phyloP scores from a whole-genome alignment of 2,797 vertebrate species.

The Schizopygopsis pylzovi region DNA sequence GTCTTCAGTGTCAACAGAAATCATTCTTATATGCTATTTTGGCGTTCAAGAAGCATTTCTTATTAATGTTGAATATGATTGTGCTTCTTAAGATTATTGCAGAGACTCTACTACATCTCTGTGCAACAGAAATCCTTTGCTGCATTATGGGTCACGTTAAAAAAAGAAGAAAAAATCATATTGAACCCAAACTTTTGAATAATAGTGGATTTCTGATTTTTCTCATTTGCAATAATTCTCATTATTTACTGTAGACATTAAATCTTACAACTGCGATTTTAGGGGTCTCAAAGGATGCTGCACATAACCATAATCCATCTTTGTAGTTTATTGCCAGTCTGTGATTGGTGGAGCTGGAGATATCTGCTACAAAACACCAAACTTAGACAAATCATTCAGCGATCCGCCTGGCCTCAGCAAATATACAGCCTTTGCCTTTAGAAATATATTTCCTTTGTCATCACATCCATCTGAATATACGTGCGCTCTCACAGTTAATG shows the following conservation, averaged over 20 bases:
- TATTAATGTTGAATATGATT: neutral
- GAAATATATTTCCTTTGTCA: slow-evolving; percentile 2
- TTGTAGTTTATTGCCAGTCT: neutral
- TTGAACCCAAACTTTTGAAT: neutral
- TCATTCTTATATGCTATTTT: neutral
- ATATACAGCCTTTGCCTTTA: neutral
- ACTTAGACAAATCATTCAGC: neutral
- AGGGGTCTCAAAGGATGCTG: neutral
- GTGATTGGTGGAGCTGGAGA: slow-evolving; percentile 8
- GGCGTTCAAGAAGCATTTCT: neutral
- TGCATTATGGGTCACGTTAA: neutral
- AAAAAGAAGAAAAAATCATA: neutral
- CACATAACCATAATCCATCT: neutral
- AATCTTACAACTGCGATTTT: neutral
- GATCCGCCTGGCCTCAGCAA: neutral
- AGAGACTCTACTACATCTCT: neutral
- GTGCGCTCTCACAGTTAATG: neutral
- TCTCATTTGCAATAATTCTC: too few species aligned
- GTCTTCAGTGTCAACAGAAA: neutral
- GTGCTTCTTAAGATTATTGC: neutral
- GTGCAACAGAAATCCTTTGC: neutral
- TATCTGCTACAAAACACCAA: neutral
- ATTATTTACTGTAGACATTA: neutral
- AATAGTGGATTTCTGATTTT: neutral
- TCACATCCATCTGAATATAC: slow-evolving; percentile 1